Evolutionary conservation across 2,113 vertebrate genomes (phyloP).

Genomic region (Oncorhynchus mykiss): DNA sequence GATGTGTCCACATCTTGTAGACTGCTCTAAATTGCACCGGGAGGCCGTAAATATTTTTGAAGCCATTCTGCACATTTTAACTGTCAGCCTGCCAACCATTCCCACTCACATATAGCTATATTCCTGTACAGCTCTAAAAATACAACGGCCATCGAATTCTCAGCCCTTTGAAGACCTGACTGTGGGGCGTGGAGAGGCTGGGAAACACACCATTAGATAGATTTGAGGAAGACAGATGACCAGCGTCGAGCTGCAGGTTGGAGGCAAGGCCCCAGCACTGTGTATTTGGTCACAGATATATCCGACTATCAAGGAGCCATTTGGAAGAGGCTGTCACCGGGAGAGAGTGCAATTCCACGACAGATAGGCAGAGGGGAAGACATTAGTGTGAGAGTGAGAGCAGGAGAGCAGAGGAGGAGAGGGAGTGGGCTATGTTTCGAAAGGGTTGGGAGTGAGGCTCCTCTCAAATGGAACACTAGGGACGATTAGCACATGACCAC

Average conservation of each 20-base stretch:
- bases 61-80: conserved; percentile 48
- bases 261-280: not conserved
- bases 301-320: conserved; percentile 53
- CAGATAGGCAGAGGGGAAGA: conserved; percentile 35
- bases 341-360: conserved; percentile 36
- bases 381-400: conserved; percentile 36
- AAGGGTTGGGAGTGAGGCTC: not conserved
- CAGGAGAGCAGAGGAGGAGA: not conserved
- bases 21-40: conserved; percentile 28
- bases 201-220: conserved; percentile 54
- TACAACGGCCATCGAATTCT: conserved; percentile 63
- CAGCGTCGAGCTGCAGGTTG: not conserved
- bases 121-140: conserved; percentile 62
- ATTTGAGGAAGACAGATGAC: conserved; percentile 60
- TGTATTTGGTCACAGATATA: conserved; percentile 35
- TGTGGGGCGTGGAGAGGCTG: conserved; percentile 36
- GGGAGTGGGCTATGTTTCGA: not conserved
- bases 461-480: conserved; percentile 33
- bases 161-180: conserved; percentile 35
- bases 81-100: conserved; percentile 45
- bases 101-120: conserved; percentile 33
- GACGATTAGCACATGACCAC: conserved; percentile 46
- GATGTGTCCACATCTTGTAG: conserved; percentile 45
- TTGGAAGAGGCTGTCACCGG: conserved; percentile 55
- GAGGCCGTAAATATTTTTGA: conserved; percentile 60